Conservation (phyloP, 2,797 vertebrate genomes). For the Protosalanx chinensis region DNA sequence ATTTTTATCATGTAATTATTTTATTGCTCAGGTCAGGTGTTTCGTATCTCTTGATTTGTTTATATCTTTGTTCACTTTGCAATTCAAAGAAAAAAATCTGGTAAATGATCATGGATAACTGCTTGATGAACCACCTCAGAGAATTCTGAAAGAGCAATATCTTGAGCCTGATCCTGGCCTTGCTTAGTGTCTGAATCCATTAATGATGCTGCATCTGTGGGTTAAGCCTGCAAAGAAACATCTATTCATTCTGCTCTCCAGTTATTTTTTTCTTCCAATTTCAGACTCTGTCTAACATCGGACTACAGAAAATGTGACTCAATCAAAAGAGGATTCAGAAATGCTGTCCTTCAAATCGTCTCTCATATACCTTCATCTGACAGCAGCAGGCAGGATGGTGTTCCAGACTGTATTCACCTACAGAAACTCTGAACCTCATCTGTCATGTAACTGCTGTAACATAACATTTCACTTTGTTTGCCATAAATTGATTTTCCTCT, state of each 20-base stretch:
- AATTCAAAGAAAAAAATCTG: neutral
- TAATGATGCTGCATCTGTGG: slow-evolving; percentile 50
- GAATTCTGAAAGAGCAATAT: neutral
- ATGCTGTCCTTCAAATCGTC: slow-evolving; percentile 62
- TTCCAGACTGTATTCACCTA: slow-evolving; percentile 62
- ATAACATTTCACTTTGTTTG: slow-evolving; percentile 73
- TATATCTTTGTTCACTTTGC: no score
- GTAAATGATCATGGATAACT: neutral
- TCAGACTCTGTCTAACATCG: slow-evolving; percentile 33
- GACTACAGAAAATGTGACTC: slow-evolving; percentile 51
- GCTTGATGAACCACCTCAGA: neutral
- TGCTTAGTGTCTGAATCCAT: slow-evolving; percentile 50
- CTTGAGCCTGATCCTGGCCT: no score
- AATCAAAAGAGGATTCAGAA: slow-evolving; percentile 58
- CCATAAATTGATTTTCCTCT: slow-evolving; percentile 66
- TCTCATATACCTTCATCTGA: slow-evolving; percentile 58
- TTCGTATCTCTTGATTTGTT: no score
- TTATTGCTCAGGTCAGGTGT: no score
- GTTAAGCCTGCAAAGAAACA: slow-evolving; percentile 45
- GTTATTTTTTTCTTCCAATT: slow-evolving; percentile 3
- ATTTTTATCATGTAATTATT: no score
- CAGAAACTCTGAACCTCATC: slow-evolving; percentile 65
- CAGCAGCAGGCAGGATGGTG: slow-evolving; percentile 58
- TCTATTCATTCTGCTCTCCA: slow-evolving; percentile 38
- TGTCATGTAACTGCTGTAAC: slow-evolving; percentile 67